phyloP scores from a whole-genome alignment of 2,888 invertebrate species.

The Pimpla rufipes region DNA sequence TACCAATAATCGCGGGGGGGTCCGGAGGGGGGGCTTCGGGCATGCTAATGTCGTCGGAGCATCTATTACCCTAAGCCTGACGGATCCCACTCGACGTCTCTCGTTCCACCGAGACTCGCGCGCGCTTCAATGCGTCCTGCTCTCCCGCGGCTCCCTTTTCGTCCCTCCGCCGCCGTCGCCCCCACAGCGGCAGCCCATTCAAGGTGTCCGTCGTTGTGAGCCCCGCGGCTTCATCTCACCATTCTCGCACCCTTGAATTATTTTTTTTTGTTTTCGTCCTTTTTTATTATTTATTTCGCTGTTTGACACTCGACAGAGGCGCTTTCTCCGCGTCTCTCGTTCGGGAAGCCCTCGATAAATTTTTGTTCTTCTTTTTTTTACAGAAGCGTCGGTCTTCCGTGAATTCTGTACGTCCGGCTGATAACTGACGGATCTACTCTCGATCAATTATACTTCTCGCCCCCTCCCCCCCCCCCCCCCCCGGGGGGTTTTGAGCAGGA shows the following conservation, averaged over 20 bases:
- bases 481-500: too few species aligned
- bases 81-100: constrained; percentile 82
- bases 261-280: neutral
- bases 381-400: constrained; percentile 55
- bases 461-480: too few species aligned
- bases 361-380: constrained; percentile 1
- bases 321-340: constrained; percentile 49
- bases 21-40: constrained; percentile 65
- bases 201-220: constrained; percentile 67
- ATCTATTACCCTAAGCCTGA: constrained; percentile 84
- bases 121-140: constrained; percentile 49
- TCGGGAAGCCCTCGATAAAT: constrained; percentile 63
- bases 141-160: neutral
- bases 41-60: constrained; percentile 84
- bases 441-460: constrained; percentile 70
- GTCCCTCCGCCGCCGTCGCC: constrained; percentile 17
- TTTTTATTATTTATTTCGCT: too few species aligned
- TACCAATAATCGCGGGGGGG: constrained; percentile 82
- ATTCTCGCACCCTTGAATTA: constrained; percentile 58
- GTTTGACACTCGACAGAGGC: constrained; percentile 34
- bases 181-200: constrained; percentile 53
- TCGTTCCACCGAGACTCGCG: constrained; percentile 54
- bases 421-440: constrained; percentile 70
- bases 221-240: constrained; percentile 46
- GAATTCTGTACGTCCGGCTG: constrained; percentile 48